phyloP scores from a whole-genome alignment of 2,797 vertebrate species.

The Eulemur albifrons region DNA sequence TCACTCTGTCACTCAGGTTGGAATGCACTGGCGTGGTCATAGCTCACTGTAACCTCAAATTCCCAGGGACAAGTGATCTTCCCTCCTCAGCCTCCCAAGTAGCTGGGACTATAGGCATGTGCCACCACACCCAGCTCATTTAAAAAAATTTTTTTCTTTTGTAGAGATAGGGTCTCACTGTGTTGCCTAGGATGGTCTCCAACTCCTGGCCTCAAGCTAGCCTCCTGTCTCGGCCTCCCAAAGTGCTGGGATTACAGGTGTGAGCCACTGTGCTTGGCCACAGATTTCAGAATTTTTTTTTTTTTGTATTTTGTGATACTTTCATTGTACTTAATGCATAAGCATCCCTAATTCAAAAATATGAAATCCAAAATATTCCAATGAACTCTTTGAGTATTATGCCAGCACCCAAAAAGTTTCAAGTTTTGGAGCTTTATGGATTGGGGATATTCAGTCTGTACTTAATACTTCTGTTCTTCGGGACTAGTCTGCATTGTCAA shows the following conservation, averaged over 20 bases:
- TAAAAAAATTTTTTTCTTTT: background rate
- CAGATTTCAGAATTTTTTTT: background rate
- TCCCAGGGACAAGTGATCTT: background rate
- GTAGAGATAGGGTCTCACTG: background rate
- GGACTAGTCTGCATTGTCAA: background rate
- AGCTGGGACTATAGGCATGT: background rate
- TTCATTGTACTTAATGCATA: background rate
- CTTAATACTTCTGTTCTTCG: background rate
- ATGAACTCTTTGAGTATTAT: background rate
- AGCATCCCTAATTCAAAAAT: background rate
- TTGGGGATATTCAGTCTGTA: background rate
- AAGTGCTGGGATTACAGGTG: too few relatives aligned
- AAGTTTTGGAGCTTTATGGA: background rate
- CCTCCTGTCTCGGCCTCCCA: too few relatives aligned
- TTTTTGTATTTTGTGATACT: background rate
- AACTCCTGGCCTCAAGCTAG: too few relatives aligned
- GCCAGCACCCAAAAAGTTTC: background rate
- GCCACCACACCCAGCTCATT: background rate
- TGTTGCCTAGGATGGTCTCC: background rate
- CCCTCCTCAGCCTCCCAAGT: background rate
- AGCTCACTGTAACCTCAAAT: background rate
- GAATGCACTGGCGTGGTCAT: background rate
- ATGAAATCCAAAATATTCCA: background rate
- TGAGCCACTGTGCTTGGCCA: too few relatives aligned
- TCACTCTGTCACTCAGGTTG: background rate